Evolutionary conservation across 2,888 invertebrate species (phyloP), one percentile per base, ranked within the genome.

Genomic region (Nymphalis c-album): DNA sequence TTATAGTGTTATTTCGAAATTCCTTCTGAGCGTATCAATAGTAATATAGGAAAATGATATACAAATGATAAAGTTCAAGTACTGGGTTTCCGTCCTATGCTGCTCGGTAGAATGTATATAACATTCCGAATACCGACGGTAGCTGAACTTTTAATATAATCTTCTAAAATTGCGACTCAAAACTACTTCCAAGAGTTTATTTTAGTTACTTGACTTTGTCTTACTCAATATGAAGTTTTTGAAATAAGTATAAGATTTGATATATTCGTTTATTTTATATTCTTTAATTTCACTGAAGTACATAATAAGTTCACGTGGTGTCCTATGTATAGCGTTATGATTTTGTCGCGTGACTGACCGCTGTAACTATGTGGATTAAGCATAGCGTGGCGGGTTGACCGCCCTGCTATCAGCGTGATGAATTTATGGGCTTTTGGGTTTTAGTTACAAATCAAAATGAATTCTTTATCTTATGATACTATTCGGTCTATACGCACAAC

Each of bases 331-430:
- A 53, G 2, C 16, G 17, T 26, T 26, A 53, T 17, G 8, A n/a
- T 35, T 10, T 31, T 26, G 60, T 69, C 46, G 69, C 67, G 65
- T 69, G 66, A 63, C 50, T 57, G 20, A 55, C 50, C 62, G 46
- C 63, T 50, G 61, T 67, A 60, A 61, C 65, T 45, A 60, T 46
- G 55, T 67, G 47, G 63, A 60, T 60, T 18, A 57, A 31, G 50
- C 50, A 13, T 35, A 26, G 22, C 48, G 48, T 22, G 58, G 46
- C 45, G 46, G 58, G 60, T 61, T 68, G 50, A 61, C 40, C 51
- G 45, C 40, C 61, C 57, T 55, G 48, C 35, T 61, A 57, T 62
- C 62, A 31, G 51, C 16, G 45, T 63, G 63, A 60, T 67, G 45
- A 46, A 63, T 63, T 63, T 67, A 45, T 35, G 58, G 53, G 8